Percentiles rank a stretch among this genome's conserved stretches.
These are phyloP conservation scores for Cetonia aurata DNA, from an alignment of 2,888 invertebrate genomes.

Conservation along the genomic window DNA sequence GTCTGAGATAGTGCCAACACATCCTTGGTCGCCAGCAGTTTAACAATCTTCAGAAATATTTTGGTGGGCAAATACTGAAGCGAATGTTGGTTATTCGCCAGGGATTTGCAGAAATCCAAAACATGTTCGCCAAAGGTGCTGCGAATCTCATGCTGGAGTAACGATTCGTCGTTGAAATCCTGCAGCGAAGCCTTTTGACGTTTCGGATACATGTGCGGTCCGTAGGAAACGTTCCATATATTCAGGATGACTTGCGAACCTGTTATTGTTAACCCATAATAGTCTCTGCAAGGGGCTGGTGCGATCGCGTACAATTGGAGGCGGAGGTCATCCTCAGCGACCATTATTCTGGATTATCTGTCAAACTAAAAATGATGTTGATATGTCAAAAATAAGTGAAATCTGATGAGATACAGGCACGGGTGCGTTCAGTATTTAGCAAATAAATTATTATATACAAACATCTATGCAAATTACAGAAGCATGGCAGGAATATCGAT, in stretches of 20 bases:
- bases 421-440: no score
- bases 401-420: neutral
- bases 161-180: constrained; percentile 55
- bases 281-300: constrained; percentile 60
- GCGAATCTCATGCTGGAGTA: constrained; percentile 56
- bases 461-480: no score
- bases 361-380: constrained; percentile 22
- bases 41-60: constrained; percentile 56
- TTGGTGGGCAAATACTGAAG: constrained; percentile 55
- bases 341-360: neutral
- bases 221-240: constrained; percentile 57
- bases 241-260: constrained; percentile 56
- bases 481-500: no score
- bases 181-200: constrained; percentile 51
- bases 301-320: constrained; percentile 61
- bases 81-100: constrained; percentile 49
- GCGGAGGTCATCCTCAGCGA: constrained; percentile 37
- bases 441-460: no score
- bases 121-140: constrained; percentile 56
- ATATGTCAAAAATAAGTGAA: neutral
- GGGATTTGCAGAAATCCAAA: constrained; percentile 43
- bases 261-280: constrained; percentile 61
- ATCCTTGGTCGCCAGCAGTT: constrained; percentile 53
- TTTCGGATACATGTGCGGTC: constrained; percentile 57
- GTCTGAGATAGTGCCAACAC: constrained; percentile 54